Evolutionary conservation across 2,888 invertebrate genomes (phyloP).

Genomic region (Globia sparganii): DNA sequence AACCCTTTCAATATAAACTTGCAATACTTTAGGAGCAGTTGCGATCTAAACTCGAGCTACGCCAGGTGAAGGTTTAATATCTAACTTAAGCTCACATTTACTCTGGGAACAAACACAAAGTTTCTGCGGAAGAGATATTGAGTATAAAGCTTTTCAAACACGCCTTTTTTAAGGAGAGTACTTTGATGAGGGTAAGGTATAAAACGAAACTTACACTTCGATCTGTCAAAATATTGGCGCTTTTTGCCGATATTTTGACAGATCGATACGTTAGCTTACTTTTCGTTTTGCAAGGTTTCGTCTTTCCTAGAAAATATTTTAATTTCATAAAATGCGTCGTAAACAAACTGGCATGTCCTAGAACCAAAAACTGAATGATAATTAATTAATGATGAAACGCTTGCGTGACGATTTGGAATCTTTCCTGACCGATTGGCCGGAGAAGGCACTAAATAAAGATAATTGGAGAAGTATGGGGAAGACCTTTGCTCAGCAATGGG

Average conservation of each 20-base stretch:
- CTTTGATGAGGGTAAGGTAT: background rate
- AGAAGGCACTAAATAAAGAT: too few species aligned
- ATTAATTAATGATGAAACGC: too few species aligned
- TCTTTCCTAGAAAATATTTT: background rate
- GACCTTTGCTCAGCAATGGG: too few species aligned
- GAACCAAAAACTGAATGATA: background rate
- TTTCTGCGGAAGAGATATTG: slow-evolving; percentile 42
- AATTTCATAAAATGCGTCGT: background rate
- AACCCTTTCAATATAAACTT: slow-evolving; percentile 14
- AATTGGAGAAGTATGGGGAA: too few species aligned
- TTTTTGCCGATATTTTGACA: background rate
- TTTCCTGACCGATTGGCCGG: too few species aligned
- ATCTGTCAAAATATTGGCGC: background rate
- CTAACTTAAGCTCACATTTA: slow-evolving; percentile 34
- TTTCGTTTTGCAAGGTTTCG: background rate
- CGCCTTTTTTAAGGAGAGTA: background rate
- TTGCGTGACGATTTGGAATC: too few species aligned
- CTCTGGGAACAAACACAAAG: slow-evolving; percentile 39
- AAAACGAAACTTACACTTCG: background rate
- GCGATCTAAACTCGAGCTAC: slow-evolving; percentile 14
- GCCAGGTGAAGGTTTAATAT: slow-evolving; percentile 45
- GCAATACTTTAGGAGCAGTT: slow-evolving; percentile 16
- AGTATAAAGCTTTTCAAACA: slow-evolving; percentile 18
- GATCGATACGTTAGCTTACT: background rate
- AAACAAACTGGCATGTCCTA: background rate